Conservation (phyloP, 2,888 invertebrate genomes). For the Gandaritis pyraliata region DNA sequence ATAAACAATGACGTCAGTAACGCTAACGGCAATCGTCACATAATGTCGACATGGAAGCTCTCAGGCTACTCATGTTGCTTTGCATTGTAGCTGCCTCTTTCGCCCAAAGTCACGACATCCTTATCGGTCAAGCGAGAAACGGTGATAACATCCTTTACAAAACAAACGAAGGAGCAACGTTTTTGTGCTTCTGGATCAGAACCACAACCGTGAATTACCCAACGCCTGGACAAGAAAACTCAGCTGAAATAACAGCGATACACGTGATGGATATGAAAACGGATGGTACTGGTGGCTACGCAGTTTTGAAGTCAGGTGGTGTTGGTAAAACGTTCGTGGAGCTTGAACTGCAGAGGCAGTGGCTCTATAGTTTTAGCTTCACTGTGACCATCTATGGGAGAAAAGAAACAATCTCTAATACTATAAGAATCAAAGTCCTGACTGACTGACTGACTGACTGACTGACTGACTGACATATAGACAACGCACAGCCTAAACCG, state of each 20-base stretch:
- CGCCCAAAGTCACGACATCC: slow-evolving; percentile 70
- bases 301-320: slow-evolving; percentile 69
- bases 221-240: slow-evolving; percentile 64
- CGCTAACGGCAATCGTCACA: slow-evolving; percentile 67
- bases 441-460: too few species aligned
- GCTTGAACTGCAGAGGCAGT: slow-evolving; percentile 74
- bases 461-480: too few species aligned
- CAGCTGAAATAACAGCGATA: slow-evolving; percentile 67
- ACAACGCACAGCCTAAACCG: too few species aligned
- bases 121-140: slow-evolving; percentile 63
- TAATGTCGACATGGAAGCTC: slow-evolving; percentile 63
- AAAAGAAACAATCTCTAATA: too few species aligned
- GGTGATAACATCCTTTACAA: slow-evolving; percentile 70
- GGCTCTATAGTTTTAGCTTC: slow-evolving; percentile 71
- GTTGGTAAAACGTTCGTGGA: slow-evolving; percentile 72
- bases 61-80: slow-evolving; percentile 54
- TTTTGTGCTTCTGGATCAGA: slow-evolving; percentile 68
- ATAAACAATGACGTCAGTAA: slow-evolving; percentile 66
- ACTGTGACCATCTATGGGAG: slow-evolving; percentile 71
- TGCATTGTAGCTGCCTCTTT: slow-evolving; percentile 55
- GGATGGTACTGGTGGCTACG: slow-evolving; percentile 71
- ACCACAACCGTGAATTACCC: slow-evolving; percentile 68
- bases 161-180: slow-evolving; percentile 67
- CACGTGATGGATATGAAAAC: slow-evolving; percentile 65
- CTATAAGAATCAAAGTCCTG: too few species aligned